Conservation (phyloP, 2,113 vertebrate genomes). For the Pluvianellus socialis region DNA sequence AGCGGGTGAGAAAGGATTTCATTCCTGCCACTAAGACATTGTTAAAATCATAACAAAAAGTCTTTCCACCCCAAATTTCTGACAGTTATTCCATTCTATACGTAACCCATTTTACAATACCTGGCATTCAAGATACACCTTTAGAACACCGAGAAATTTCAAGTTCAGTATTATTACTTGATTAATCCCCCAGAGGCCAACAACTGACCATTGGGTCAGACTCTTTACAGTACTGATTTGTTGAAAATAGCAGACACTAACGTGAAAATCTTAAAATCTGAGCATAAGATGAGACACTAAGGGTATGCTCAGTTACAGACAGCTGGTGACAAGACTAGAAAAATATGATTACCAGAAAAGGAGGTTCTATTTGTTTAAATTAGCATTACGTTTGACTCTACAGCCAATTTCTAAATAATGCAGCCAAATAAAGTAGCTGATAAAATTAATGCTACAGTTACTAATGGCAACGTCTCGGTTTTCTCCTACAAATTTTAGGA, state of each 20-base stretch:
- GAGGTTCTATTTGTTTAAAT: neutral
- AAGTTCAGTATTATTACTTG: neutral
- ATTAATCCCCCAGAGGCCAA: neutral
- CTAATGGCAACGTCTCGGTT: neutral
- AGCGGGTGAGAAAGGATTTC: neutral
- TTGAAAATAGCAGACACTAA: neutral
- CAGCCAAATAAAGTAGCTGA: neutral
- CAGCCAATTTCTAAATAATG: neutral
- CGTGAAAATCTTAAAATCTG: neutral
- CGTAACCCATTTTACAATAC: neutral
- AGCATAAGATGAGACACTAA: neutral
- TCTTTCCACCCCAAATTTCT: neutral
- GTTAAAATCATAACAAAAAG: neutral
- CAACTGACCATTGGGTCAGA: neutral
- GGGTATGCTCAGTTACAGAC: neutral
- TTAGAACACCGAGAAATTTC: neutral
- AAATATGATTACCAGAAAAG: neutral
- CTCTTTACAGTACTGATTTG: neutral
- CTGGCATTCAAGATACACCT: neutral
- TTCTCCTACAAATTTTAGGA: neutral
- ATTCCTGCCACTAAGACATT: neutral
- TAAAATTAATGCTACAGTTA: neutral
- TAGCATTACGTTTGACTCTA: neutral
- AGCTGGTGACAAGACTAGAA: neutral
- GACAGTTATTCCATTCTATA: neutral